Base-by-base conservation (phyloP, 1,140 invertebrate species). In the Ridgeia piscesae region DNA sequence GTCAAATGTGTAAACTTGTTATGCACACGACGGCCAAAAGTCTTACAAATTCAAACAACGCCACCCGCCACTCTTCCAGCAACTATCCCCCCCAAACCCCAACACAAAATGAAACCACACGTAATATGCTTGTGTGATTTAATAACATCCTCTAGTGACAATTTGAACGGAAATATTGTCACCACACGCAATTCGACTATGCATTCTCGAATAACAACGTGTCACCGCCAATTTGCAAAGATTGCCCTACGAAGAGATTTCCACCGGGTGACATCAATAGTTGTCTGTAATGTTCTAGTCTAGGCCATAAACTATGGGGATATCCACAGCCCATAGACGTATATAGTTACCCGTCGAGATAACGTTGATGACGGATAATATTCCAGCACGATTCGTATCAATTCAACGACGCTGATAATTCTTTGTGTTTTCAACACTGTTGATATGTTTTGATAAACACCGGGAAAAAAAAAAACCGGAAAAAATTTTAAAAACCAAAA, bases 361-460 rank as follows among this genome's bases (percentile, higher is more conserved):
- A 77, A 77, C 58, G 27, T 77, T 77, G 58, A 77, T 21, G 58
- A 77, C 58, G 14, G 58, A 77, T 77, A 14, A 17, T 77, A 77
- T 77, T 31, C 58, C 58, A 77, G 58, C 27, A 77, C 58, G 58
- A 77, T 77, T 77, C 58, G 27, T 77, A 77, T 77, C 58, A 77
- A 31, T 42, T 77, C 58, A 77, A 2, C 58, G 58, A 17, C 27
- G 58, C 58, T 77, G 58, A 77, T 77, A 77, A 77, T 77, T 77
- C 58, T 77, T 77, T 77, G 58, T 77, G 58, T 77, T 77, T 77
- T 31, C 58, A 77, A 77, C 58, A 77, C 58, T 77, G 58, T 77
- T 31, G 58, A 77, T 77, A 77, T 77, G 58, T 77, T 77, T 77
- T 77, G 58, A 17, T 77, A 77, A 77, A 31, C 27, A 77, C 58